A percentile compares a stretch with the other conserved stretches of the same genome.
Evolutionary conservation across 2,113 vertebrate species (phyloP).

Genomic region (Pelodiscus sinensis): DNA sequence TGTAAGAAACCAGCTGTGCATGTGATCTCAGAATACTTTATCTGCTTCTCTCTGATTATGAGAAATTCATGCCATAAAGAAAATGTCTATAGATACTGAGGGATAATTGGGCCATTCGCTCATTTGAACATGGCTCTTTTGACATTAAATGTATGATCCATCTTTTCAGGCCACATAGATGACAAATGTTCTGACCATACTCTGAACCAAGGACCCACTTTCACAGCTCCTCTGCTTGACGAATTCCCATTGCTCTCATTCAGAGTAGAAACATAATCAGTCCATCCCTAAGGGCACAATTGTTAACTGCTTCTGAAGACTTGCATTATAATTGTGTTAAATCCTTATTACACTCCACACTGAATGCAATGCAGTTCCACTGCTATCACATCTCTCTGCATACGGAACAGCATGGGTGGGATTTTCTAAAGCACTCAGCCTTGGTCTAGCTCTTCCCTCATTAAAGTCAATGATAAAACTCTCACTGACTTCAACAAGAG

Average conservation of each 20-base stretch:
- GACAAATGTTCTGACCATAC: background rate
- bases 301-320: background rate
- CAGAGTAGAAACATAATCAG: background rate
- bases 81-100: background rate
- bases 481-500: background rate
- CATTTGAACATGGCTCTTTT: background rate
- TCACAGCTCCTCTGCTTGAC: background rate
- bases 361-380: background rate
- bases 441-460: background rate
- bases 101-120: too few relatives aligned
- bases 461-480: background rate
- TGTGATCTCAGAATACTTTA: background rate
- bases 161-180: background rate
- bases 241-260: background rate
- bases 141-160: rapidly evolving
- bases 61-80: background rate
- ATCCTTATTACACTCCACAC: background rate
- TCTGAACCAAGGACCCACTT: background rate
- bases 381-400: background rate
- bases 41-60: background rate
- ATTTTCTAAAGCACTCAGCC: background rate
- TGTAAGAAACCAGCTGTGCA: background rate
- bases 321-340: background rate
- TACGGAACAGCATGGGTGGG: background rate
- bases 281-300: background rate